Evolutionary conservation across 2,888 invertebrate genomes (phyloP).

Genomic region (Nezara viridula): DNA sequence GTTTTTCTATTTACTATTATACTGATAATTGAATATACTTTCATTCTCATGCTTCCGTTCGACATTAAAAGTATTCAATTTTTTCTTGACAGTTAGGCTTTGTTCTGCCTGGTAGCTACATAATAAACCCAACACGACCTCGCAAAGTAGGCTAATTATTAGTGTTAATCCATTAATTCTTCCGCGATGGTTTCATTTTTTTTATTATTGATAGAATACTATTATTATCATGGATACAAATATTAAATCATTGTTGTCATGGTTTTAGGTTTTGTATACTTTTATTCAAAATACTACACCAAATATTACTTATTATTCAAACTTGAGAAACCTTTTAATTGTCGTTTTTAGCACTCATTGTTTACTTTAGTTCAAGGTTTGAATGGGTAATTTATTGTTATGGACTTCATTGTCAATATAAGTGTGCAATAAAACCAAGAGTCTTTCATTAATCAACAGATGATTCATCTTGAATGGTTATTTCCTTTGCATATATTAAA

Average conservation of each 20-base stretch:
- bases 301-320: neutral
- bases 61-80: neutral
- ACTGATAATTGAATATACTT: neutral
- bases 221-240: neutral
- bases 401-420: neutral
- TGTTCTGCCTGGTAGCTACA: neutral
- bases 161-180: neutral
- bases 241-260: neutral
- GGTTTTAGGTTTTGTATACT: neutral
- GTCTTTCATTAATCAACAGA: neutral
- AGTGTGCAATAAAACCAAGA: neutral
- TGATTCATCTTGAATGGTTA: neutral
- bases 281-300: neutral
- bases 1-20: neutral
- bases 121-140: neutral
- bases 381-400: neutral
- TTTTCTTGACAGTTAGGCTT: neutral
- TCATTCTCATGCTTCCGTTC: neutral
- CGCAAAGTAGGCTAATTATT: slow-evolving; percentile 13
- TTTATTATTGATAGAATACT: neutral
- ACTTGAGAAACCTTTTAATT: neutral
- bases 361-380: neutral
- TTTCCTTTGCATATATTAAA: neutral
- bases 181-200: neutral
- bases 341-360: neutral